Conservation (phyloP, 2,113 vertebrate genomes). For the Xenopus laevis region DNA sequence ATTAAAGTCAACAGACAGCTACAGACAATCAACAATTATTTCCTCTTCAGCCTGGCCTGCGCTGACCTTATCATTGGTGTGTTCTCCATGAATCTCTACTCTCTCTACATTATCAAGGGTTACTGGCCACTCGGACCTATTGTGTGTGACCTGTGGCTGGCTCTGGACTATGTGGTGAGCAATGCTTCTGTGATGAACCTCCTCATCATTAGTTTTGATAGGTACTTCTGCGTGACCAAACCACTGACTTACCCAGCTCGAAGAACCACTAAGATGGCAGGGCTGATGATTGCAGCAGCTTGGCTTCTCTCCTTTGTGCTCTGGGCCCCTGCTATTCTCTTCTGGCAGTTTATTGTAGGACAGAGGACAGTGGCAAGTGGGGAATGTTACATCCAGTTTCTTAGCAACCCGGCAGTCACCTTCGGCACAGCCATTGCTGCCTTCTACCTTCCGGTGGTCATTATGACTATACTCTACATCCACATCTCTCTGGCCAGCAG, state of each 20-base stretch:
- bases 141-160: constrained; percentile 93
- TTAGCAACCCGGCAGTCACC: constrained; percentile 90
- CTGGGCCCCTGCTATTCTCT: constrained; percentile 96
- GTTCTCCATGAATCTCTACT: constrained; percentile 98
- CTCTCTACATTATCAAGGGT: constrained; percentile 91
- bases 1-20: constrained; percentile 98
- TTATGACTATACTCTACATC: constrained; percentile 96
- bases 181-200: constrained; percentile 98
- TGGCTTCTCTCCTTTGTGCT: constrained; percentile 97
- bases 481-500: constrained; percentile 94
- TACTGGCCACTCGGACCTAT: constrained; percentile 94
- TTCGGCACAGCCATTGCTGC: constrained; percentile 96
- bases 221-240: constrained; percentile 97
- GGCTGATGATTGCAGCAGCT: constrained; percentile 91
- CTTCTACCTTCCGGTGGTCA: constrained; percentile 95
- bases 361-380: constrained; percentile 83
- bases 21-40: constrained; percentile 98
- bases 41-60: constrained; percentile 92
- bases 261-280: constrained; percentile 95
- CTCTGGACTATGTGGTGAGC: constrained; percentile 93
- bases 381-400: constrained; percentile 95
- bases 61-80: constrained; percentile 92
- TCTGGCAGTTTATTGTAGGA: constrained; percentile 97
- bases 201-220: constrained; percentile 95
- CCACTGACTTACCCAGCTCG: constrained; percentile 88